Base-by-base conservation (phyloP, 2,797 vertebrate genomes). In the Catharus ustulatus region DNA sequence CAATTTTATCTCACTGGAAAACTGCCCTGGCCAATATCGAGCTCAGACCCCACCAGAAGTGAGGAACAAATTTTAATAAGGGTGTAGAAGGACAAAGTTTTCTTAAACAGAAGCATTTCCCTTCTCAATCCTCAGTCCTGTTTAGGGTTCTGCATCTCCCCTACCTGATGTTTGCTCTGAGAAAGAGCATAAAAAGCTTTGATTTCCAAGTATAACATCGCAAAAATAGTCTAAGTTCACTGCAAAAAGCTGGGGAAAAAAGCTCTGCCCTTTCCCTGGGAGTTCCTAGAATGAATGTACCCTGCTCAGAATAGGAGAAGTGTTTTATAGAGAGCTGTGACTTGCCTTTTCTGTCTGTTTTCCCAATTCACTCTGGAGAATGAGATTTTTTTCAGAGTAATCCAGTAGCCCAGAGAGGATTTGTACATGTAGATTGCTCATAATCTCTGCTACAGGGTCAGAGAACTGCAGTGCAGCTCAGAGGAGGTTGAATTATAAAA, bases 401-500 rank as follows among this genome's bases (percentile, higher is more conserved):
- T 59, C 55, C 83, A 42, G 57, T 48, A 73, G 71, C 59, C 52
- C 0, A 0, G 26, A 46, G 42, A 80, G 73, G 76, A 36, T 93
- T 86, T 77, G 40, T 63, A 21, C 43, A 18, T 57, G 51, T 72
- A 87, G 38, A 83, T 67, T 68, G 58, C 77, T 82, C 81, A 11
- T 78, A 79, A 91, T 92, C 91, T 91, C 87, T 79, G 51, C 77
- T 54, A 29, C 32, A 46, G 55, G 13, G 2, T 62, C 18, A 84
- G 79, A 64, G 87, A 89, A 46, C 58, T 21, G 38, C 61, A 19
- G 15, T 62, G 88, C 58, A 75, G 88, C 86, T 91, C 34, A 15
- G 74, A 40, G 86, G 87, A 89, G 94, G 72, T 45, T 94, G 84
- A 93, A 96, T 71, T 68, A 88, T 94, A 36, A 96, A 95, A 78